Evolutionary conservation across 2,888 invertebrate species (phyloP).

Genomic region (Halictus ligatus): DNA sequence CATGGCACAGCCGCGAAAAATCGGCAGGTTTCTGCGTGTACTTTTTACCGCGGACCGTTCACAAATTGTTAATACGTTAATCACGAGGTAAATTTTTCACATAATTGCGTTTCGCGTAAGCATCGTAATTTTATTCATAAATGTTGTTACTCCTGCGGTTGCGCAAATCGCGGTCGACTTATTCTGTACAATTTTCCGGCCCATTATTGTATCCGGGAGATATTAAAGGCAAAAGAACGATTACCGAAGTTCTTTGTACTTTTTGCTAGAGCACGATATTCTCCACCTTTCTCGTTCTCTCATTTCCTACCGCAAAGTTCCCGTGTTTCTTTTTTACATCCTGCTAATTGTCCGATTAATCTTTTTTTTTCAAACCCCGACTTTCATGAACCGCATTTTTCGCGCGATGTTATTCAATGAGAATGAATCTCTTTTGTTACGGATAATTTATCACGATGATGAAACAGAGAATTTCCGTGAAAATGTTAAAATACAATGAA

Average conservation of each 20-base stretch:
- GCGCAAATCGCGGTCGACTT: not conserved
- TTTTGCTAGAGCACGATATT: not conserved
- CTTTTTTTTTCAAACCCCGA: not conserved
- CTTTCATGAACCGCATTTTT: not conserved
- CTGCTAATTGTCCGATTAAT: not conserved
- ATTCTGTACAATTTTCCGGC: not conserved
- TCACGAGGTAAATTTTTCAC: not conserved
- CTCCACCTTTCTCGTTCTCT: not conserved
- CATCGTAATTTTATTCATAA: not conserved
- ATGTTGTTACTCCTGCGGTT: not conserved
- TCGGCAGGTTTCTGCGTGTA: not conserved
- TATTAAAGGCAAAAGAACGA: not conserved
- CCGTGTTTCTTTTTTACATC: not conserved
- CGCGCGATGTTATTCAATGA: not conserved
- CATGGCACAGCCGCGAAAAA: too few relatives aligned
- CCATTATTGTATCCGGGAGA: not conserved
- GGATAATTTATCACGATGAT: not conserved
- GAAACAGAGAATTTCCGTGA: not conserved
- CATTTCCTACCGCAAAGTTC: not conserved
- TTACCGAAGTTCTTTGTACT: not conserved
- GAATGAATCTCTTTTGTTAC: not conserved
- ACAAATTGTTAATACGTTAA: not conserved
- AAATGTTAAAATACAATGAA: not conserved
- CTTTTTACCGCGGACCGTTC: not conserved
- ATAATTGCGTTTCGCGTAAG: not conserved